phyloP scores from a whole-genome alignment of 2,797 vertebrate species.

The Spheniscus humboldti region DNA sequence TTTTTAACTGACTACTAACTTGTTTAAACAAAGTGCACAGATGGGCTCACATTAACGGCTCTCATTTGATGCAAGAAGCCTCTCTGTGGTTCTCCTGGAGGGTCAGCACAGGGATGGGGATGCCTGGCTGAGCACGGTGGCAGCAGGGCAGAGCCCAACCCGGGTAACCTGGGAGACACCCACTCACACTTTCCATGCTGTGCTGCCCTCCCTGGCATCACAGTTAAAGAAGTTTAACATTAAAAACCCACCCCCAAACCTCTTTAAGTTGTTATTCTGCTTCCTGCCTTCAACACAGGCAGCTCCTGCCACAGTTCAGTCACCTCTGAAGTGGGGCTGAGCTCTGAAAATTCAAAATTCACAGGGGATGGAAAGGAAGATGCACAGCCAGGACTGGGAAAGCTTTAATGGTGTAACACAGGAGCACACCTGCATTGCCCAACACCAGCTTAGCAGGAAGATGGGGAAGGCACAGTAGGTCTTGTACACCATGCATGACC shows the following conservation, averaged over 20 bases:
- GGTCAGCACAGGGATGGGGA: not conserved
- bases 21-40: not conserved
- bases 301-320: not conserved
- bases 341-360: not conserved
- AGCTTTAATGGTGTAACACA: not conserved
- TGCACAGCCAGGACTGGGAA: not conserved
- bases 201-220: not conserved
- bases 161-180: rapidly evolving
- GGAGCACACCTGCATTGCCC: not conserved
- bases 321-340: not conserved
- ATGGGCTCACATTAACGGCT: not conserved
- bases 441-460: not conserved
- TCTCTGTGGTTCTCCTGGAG: not conserved
- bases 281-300: not conserved
- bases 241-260: not conserved
- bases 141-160: not conserved
- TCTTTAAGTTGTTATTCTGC: not conserved
- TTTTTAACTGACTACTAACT: not conserved
- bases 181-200: not conserved
- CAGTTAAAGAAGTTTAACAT: not conserved
- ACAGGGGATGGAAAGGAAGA: not conserved
- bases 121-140: not conserved
- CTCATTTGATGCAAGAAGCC: not conserved
- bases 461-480: not conserved
- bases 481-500: not conserved